Evolutionary conservation across 1,140 invertebrate species (phyloP), one percentile per base, ranked within the genome.

Genomic region (Brachionus angularis): DNA sequence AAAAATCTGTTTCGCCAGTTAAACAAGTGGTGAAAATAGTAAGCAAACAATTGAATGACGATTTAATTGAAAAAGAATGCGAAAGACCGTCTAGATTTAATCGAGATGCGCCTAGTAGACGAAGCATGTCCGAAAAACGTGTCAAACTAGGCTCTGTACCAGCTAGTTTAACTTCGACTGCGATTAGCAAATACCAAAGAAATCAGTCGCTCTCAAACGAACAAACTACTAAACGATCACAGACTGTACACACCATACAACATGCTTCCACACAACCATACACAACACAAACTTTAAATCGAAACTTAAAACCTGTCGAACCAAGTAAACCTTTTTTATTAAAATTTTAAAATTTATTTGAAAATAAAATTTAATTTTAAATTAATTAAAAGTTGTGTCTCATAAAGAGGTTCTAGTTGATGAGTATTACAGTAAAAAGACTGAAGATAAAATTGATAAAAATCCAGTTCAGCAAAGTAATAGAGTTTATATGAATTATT

Each of bases 51-150:
- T 55, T 42, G 5, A 16, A 10, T 39, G 67, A 52, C 14, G 39
- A 42, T 14, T 36, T 42, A 50, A 71, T 71, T 36, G 50, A 50
- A 1, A 1, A 21, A 14, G 67, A 71, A 46, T 23, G 36, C 1
- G 46, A 39, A 14, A 55, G 21, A 12, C 21, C 23, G 7, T 3
- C 33, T 1, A 36, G 53, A 58, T 71, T 71, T 34, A 71, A 71
- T 33, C n/a, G 67, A 71, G 49, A 71, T 29, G 67, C 67, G 3
- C 46, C 67, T 2, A 42, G 36, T 42, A 52, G 67, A 39, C 31
- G 49, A 52, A 71, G 67, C 44, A 71, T 71, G 46, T 71, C 67
- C 3, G 67, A 71, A 18, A 71, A 71, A 16, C 42, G 67, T 18
- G 18, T 50, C 27, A 67, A 67, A 34, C 27, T 67, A 7, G 62